Percentiles rank a stretch among this genome's conserved stretches.
phyloP scores from a whole-genome alignment of 2,797 vertebrate species.

The Toxotes lorentzi region DNA sequence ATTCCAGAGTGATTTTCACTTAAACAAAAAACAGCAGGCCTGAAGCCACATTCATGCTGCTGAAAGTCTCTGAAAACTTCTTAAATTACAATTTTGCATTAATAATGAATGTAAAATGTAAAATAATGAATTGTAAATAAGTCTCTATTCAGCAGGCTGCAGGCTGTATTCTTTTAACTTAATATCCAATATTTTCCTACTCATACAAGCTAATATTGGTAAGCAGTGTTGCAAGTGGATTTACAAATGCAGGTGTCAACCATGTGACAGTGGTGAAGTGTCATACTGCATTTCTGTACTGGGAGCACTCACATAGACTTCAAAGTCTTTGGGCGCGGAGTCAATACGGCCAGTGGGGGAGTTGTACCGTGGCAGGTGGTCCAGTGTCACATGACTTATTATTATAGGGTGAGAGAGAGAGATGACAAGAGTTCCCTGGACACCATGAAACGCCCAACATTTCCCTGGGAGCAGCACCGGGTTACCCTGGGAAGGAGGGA shows the following conservation, averaged over 20 bases:
- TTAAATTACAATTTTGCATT: background rate
- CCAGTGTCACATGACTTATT: conserved; percentile 91
- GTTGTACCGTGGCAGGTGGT: conserved; percentile 91
- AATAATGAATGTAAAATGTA: background rate
- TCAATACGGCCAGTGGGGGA: conserved; percentile 91
- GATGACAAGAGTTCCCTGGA: conserved; percentile 92
- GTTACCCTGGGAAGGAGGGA: conserved; percentile 73
- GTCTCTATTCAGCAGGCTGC: background rate
- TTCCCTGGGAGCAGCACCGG: conserved; percentile 93
- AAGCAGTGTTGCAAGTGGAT: background rate
- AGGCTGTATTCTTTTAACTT: too few species aligned
- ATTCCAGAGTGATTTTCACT: background rate
- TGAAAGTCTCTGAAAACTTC: background rate
- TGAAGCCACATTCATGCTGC: background rate
- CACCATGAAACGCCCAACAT: conserved; percentile 96
- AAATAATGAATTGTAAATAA: too few species aligned
- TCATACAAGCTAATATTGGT: background rate
- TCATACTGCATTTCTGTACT: background rate
- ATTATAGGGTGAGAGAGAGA: conserved; percentile 89
- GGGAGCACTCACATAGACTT: conserved; percentile 68
- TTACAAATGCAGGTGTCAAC: too few species aligned
- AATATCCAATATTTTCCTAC: background rate
- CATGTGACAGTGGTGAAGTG: background rate
- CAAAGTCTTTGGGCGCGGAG: conserved; percentile 93
- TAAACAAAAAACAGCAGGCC: background rate